phyloP scores from a whole-genome alignment of 2,888 invertebrate species.

The Melanargia galathea region DNA sequence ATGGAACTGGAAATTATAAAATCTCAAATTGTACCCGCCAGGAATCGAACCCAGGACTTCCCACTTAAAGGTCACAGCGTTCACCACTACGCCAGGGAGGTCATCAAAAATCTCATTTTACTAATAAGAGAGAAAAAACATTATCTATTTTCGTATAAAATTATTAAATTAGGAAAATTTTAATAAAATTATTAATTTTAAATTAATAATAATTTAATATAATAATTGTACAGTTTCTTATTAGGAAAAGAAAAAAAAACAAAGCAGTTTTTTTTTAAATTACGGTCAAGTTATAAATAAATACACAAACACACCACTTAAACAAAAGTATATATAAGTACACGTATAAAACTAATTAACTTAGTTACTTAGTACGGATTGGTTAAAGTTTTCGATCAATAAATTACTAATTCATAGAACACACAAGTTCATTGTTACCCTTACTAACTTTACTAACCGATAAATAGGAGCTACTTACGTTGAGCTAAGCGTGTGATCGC shows the following conservation, averaged over 20 bases:
- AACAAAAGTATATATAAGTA: constrained; percentile 3
- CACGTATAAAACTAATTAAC: not conserved
- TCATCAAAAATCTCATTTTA: not conserved
- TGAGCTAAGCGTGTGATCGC: not conserved
- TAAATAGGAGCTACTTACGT: too few species aligned
- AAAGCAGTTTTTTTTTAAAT: constrained; percentile 16
- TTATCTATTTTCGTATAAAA: too few species aligned
- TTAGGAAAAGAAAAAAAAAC: not conserved
- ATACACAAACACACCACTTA: constrained; percentile 27
- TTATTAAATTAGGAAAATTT: too few species aligned
- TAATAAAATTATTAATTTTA: too few species aligned
- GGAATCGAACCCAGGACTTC: not conserved
- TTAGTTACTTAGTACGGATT: not conserved
- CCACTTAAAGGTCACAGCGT: not conserved
- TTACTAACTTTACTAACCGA: not conserved
- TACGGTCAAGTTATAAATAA: constrained; percentile 32
- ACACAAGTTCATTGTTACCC: not conserved
- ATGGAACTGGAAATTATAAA: not conserved
- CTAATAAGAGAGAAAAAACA: too few species aligned
- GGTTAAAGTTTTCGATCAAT: not conserved
- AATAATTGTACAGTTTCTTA: too few species aligned
- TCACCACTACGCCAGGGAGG: not conserved
- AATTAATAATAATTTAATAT: too few species aligned
- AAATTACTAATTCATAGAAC: constrained; percentile 1
- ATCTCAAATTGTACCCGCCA: not conserved